Percentiles rank a stretch among this genome's conserved stretches.
Conservation (phyloP, 2,113 vertebrate species). For the Platichthys flesus region DNA sequence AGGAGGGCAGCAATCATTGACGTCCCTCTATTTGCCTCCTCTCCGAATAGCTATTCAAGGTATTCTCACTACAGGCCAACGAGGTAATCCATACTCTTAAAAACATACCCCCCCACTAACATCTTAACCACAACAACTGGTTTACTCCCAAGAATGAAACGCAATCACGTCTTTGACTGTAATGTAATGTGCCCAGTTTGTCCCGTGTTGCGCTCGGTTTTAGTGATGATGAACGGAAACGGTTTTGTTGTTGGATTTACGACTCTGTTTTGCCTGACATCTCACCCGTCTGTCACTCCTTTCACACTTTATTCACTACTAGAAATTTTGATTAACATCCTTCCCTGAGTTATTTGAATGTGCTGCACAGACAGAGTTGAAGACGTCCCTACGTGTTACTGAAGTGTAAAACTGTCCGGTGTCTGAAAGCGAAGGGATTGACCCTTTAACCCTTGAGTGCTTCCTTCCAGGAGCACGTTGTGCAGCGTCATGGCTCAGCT, state of each 20-base stretch:
- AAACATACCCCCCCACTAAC: slow-evolving; percentile 81
- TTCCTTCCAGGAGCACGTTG: slow-evolving; percentile 92
- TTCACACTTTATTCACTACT: slow-evolving; percentile 56
- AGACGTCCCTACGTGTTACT: slow-evolving; percentile 21
- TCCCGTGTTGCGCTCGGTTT: slow-evolving; percentile 42
- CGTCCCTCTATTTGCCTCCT: slow-evolving; percentile 85
- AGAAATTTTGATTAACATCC: slow-evolving; percentile 64
- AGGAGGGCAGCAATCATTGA: slow-evolving; percentile 44
- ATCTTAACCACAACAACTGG: slow-evolving; percentile 66
- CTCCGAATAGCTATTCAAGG: slow-evolving; percentile 93
- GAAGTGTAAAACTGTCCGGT: slow-evolving; percentile 9
- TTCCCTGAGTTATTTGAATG: slow-evolving; percentile 37
- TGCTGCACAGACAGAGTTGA: slow-evolving; percentile 32
- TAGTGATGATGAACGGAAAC: slow-evolving; percentile 34
- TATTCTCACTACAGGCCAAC: slow-evolving; percentile 90
- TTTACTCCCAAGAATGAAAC: slow-evolving; percentile 58
- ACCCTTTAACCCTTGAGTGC: slow-evolving; percentile 37
- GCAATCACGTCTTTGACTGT: slow-evolving; percentile 55
- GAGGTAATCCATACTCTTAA: slow-evolving; percentile 89
- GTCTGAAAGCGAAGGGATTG: slow-evolving; percentile 12
- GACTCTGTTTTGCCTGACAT: slow-evolving; percentile 60
- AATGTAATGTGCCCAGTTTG: slow-evolving; percentile 56
- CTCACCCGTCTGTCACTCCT: slow-evolving; percentile 52
- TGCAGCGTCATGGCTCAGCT: slow-evolving; percentile 97
- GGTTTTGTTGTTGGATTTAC: slow-evolving; percentile 54